Base-by-base conservation (phyloP, 1,140 invertebrate species). In the Saccostrea echinata region DNA sequence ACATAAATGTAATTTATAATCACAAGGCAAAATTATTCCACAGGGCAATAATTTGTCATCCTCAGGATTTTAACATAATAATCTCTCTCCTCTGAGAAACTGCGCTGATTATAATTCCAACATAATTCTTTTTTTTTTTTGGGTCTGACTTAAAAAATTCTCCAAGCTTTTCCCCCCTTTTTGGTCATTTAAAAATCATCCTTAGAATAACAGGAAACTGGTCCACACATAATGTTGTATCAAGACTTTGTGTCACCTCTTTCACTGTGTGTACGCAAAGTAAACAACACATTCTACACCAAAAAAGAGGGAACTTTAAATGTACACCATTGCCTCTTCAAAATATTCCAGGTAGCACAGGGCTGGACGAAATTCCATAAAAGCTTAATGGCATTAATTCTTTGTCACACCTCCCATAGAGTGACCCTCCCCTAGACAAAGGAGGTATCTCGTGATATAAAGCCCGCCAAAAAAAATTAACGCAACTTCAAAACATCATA, bases 251-350 rank as follows among this genome's bases (percentile, higher is more conserved):
- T 76, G 68, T 27, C 24, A 27, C 30, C 27, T 33, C 68, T 76
- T 76, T 76, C 68, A 76, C 68, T 30, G 68, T 30, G 30, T 76
- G 68, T 76, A 76, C 68, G 12, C 16, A 76, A 76, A 33, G 68
- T 76, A 76, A 76, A 76, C 68, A 76, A 16, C 27, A 24, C 24
- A 24, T 16, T 24, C 68, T 76, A 30, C 68, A 3, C 24, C 24
- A 33, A 76, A 76, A 76, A 27, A 76, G 68, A 76, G 68, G 68
- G 68, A 76, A 76, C 68, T 76, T 76, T 76, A 76, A 76, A 76
- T 76, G 68, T 27, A 76, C 68, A 30, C 21, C 27, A 13, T 33
- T 11, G 35, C 43, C 43, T 76, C 30, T 76, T 18, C 27, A 33
- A 30, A 64, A 21, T 64, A 21, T 64, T 24, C 24, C 21, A 33